phyloP scores from a whole-genome alignment of 2,113 vertebrate species.

The Elaphurus davidianus region DNA sequence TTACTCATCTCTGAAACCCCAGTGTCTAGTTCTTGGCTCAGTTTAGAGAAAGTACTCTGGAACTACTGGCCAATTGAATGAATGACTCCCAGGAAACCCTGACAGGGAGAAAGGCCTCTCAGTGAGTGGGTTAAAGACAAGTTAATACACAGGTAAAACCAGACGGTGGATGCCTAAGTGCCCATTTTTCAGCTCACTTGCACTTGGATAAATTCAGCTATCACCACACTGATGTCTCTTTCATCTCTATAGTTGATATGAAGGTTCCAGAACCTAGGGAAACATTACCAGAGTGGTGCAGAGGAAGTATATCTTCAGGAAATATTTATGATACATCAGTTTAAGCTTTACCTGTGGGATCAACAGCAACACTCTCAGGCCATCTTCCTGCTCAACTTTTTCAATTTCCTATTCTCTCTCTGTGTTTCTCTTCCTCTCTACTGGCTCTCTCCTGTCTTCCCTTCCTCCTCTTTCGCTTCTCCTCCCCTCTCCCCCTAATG shows the following conservation, averaged over 20 bases:
- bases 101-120: neutral
- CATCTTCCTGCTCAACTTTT: neutral
- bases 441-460: neutral
- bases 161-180: neutral
- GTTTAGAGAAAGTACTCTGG: neutral
- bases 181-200: constrained; percentile 8
- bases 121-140: neutral
- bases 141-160: neutral
- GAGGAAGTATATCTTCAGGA: constrained; percentile 8
- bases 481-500: neutral
- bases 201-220: neutral
- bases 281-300: neutral
- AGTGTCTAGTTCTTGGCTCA: neutral
- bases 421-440: neutral
- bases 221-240: neutral
- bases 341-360: neutral
- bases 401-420: neutral
- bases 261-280: neutral
- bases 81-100: neutral
- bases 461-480: neutral
- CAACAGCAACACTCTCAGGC: neutral
- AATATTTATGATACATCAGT: constrained; percentile 23
- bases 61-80: neutral
- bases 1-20: neutral
- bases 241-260: neutral